phyloP scores from a whole-genome alignment of 2,888 invertebrate genomes.

The Polydrusus cervinus region DNA sequence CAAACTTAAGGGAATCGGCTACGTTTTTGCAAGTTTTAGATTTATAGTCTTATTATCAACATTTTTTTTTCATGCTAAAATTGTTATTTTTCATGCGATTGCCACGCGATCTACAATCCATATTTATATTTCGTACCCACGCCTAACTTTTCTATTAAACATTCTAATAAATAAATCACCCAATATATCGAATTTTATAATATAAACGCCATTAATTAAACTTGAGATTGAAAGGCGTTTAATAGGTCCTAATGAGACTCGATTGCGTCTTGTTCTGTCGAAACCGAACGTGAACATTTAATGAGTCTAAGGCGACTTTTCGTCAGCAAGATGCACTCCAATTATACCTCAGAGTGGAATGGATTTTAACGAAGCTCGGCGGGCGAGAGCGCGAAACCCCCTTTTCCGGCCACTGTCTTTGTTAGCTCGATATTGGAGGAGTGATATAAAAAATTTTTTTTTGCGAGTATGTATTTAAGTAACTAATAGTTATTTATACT shows the following conservation, averaged over 20 bases:
- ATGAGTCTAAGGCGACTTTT: conserved; percentile 61
- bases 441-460: neutral
- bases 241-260: conserved; percentile 66
- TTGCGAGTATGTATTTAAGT: no score
- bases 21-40: no score
- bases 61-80: no score
- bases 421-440: conserved; percentile 12
- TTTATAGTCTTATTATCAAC: no score
- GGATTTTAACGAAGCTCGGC: conserved; percentile 57
- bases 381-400: conserved; percentile 48
- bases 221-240: conserved; percentile 57
- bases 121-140: no score
- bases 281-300: conserved; percentile 68
- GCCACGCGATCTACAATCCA: no score
- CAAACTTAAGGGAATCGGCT: no score
- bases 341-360: conserved; percentile 58
- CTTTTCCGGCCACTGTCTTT: conserved; percentile 40
- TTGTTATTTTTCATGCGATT: no score
- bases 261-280: conserved; percentile 63
- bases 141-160: no score
- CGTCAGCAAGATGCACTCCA: conserved; percentile 61
- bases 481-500: no score
- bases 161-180: no score
- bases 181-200: neutral
- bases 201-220: conserved; percentile 20